phyloP scores from a whole-genome alignment of 1,140 invertebrate genomes.

The Bathynomus jamesi region DNA sequence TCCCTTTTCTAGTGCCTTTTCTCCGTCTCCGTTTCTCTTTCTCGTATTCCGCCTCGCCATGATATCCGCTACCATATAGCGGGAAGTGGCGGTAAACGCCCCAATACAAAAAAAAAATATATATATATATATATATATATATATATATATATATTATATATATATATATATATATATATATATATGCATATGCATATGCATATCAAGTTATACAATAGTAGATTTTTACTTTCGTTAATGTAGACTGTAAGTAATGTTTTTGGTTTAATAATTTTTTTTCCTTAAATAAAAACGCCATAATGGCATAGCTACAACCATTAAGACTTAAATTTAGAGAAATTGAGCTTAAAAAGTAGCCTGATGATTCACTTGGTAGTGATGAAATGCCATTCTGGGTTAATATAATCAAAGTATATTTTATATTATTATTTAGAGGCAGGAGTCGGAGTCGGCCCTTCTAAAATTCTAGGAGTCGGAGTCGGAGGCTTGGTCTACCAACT shows the following conservation, averaged over 20 bases:
- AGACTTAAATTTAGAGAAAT: not conserved
- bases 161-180: slow-evolving; percentile 3
- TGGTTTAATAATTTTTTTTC: not conserved
- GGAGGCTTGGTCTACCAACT: no score
- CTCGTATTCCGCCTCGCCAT: no score
- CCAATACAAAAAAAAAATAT: no score
- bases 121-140: no score
- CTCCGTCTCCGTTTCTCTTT: no score
- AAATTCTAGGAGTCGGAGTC: no score
- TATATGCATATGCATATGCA: not conserved
- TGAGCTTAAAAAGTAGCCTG: not conserved
- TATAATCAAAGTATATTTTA: no score
- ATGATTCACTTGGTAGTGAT: not conserved
- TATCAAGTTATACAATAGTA: not conserved
- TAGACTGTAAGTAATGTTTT: not conserved
- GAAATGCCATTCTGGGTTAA: not conserved
- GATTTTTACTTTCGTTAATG: not conserved
- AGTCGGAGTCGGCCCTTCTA: no score
- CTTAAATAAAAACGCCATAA: not conserved
- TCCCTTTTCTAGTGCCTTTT: no score
- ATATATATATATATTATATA: not conserved
- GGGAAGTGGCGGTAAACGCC: no score
- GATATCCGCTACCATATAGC: no score
- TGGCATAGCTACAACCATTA: not conserved
- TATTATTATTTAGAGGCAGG: no score